phyloP scores from a whole-genome alignment of 2,888 invertebrate genomes.

The Leptinotarsa rubiginosa region DNA sequence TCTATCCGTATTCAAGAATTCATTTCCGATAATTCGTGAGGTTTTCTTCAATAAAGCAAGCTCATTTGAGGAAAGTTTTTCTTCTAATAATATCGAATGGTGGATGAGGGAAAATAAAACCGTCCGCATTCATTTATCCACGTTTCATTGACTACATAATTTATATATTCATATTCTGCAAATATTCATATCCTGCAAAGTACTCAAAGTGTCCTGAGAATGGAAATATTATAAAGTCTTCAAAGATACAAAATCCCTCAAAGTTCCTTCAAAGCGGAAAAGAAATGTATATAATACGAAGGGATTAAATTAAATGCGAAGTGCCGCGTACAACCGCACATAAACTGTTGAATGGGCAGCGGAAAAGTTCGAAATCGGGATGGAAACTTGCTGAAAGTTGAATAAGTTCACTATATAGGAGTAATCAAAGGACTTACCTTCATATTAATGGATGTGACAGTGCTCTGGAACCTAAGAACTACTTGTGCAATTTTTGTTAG shows the following conservation, averaged over 20 bases:
- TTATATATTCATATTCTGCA: background rate
- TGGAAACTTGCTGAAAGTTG: slow-evolving; percentile 7
- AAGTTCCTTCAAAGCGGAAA: background rate
- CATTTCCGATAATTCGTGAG: too few relatives aligned
- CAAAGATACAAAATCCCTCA: background rate
- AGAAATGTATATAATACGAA: background rate
- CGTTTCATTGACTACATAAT: slow-evolving; percentile 1
- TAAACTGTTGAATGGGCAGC: background rate
- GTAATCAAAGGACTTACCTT: slow-evolving; percentile 20
- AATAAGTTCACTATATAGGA: background rate
- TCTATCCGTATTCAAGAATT: too few relatives aligned
- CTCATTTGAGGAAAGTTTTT: too few relatives aligned
- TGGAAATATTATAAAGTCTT: slow-evolving; percentile 4
- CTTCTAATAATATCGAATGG: too few relatives aligned
- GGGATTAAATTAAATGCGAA: background rate
- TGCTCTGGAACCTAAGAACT: slow-evolving; percentile 24
- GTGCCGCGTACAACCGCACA: background rate
- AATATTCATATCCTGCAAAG: background rate
- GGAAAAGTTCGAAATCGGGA: background rate
- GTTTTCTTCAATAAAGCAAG: too few relatives aligned
- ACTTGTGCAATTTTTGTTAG: slow-evolving; percentile 23
- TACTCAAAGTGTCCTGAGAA: background rate
- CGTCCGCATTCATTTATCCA: background rate
- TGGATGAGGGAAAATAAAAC: background rate
- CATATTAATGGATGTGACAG: slow-evolving; percentile 15